Percentiles rank a stretch among this genome's conserved stretches.
phyloP scores from a whole-genome alignment of 2,888 invertebrate genomes.

The Oscheius sp. region DNA sequence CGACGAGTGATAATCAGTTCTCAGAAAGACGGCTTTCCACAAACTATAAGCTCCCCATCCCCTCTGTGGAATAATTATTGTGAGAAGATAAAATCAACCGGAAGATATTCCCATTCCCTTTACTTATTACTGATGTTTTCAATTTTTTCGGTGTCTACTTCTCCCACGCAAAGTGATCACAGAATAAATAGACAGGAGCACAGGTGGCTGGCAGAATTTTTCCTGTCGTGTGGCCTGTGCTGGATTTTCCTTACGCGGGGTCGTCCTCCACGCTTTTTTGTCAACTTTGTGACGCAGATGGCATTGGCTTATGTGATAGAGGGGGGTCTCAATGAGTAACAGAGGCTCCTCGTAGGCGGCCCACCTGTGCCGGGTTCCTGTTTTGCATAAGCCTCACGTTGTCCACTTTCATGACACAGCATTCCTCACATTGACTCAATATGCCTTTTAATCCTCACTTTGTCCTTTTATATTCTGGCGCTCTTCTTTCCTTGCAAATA shows the following conservation, averaged over 20 bases:
- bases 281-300: slow-evolving; percentile 5
- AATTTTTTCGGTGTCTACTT: too few relatives aligned
- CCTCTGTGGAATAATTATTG: too few relatives aligned
- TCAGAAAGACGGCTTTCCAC: too few relatives aligned
- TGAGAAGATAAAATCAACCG: too few relatives aligned
- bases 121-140: too few relatives aligned
- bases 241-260: background rate
- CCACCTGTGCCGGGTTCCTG: slow-evolving; percentile 16
- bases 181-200: too few relatives aligned
- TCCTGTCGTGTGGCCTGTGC: too few relatives aligned
- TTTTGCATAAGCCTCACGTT: slow-evolving; percentile 20
- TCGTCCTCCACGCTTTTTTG: background rate
- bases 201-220: too few relatives aligned
- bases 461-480: background rate
- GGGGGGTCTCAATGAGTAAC: slow-evolving; percentile 4
- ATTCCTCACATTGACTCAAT: background rate
- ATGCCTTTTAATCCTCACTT: background rate
- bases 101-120: too few relatives aligned
- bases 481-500: background rate
- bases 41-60: too few relatives aligned
- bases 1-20: too few relatives aligned
- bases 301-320: slow-evolving; percentile 13
- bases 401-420: slow-evolving; percentile 12
- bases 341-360: slow-evolving; percentile 17
- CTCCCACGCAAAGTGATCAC: too few relatives aligned